phyloP scores from a whole-genome alignment of 2,113 vertebrate genomes.

The Leptodactylus fuscus region DNA sequence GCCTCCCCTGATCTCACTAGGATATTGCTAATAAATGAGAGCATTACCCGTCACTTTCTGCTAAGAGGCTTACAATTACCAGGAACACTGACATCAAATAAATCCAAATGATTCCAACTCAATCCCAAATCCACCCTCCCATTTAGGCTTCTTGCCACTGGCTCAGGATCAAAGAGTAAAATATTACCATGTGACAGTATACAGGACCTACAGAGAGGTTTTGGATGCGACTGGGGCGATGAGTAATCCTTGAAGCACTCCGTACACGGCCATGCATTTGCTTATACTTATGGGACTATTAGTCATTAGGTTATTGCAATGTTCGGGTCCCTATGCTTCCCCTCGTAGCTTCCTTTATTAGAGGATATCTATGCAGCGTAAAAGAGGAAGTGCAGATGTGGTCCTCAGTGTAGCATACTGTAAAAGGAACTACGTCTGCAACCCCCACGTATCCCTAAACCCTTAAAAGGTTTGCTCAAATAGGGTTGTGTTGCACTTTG shows the following conservation, averaged over 20 bases:
- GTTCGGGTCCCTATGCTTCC: not conserved
- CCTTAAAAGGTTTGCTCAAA: too few relatives aligned
- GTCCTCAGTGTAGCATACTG: not conserved
- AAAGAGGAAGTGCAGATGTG: not conserved
- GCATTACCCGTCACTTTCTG: not conserved
- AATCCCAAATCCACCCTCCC: not conserved
- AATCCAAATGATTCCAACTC: not conserved
- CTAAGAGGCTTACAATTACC: not conserved
- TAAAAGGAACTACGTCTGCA: too few relatives aligned
- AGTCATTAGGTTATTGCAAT: not conserved
- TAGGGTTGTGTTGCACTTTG: too few relatives aligned
- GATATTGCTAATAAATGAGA: not conserved
- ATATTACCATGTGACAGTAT: not conserved
- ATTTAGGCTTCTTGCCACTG: not conserved
- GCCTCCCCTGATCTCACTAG: too few relatives aligned
- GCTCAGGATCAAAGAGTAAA: not conserved
- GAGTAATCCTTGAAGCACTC: not conserved
- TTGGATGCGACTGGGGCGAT: not conserved
- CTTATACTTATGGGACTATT: not conserved
- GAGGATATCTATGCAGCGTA: not conserved
- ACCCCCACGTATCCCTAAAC: too few relatives aligned
- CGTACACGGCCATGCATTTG: not conserved
- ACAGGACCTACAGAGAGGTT: conserved; percentile 1
- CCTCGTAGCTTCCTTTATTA: not conserved
- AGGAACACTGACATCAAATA: conserved; percentile 10